These are phyloP conservation scores for Decapterus maruadsi DNA, from an alignment of 2,797 vertebrate genomes.

Conservation along the genomic window DNA sequence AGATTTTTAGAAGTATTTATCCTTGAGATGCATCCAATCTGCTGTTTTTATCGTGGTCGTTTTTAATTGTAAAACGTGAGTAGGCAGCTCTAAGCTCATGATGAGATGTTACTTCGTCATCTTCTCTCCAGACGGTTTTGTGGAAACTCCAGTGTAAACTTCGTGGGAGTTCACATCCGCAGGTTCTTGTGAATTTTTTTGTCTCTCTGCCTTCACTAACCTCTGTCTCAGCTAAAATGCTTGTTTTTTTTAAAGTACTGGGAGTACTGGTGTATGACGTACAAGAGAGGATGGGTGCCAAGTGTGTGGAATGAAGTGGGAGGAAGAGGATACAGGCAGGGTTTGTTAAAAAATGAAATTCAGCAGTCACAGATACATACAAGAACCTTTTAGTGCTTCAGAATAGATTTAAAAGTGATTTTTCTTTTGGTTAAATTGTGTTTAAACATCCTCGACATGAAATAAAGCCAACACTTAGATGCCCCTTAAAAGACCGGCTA, in stretches of 20 bases:
- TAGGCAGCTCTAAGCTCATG: constrained; percentile 13
- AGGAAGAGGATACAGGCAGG: constrained; percentile 21
- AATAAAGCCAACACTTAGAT: background rate
- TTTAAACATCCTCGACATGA: background rate
- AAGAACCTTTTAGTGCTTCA: background rate
- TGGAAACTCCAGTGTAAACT: constrained; percentile 20
- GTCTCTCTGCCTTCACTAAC: constrained; percentile 5
- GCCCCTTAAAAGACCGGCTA: background rate
- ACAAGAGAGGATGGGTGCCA: constrained; percentile 11
- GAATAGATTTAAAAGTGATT: background rate
- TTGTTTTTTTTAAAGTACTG: background rate
- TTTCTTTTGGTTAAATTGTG: background rate
- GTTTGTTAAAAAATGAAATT: background rate
- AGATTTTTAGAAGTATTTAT: constrained; percentile 34
- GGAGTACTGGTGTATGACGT: constrained; percentile 10
- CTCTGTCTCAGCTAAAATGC: constrained; percentile 17
- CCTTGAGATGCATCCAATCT: constrained; percentile 15
- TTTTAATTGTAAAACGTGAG: constrained; percentile 28
- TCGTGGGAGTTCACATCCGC: constrained; percentile 13
- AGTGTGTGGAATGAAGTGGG: constrained; percentile 50
- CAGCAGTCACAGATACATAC: background rate
- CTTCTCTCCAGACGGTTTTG: constrained; percentile 8
- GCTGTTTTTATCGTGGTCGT: constrained; percentile 23
- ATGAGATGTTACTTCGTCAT: constrained; percentile 1
- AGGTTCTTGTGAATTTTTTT: constrained; percentile 20